Base-by-base conservation (phyloP, 2,113 vertebrate species). In the Acrocephalus kingi region DNA sequence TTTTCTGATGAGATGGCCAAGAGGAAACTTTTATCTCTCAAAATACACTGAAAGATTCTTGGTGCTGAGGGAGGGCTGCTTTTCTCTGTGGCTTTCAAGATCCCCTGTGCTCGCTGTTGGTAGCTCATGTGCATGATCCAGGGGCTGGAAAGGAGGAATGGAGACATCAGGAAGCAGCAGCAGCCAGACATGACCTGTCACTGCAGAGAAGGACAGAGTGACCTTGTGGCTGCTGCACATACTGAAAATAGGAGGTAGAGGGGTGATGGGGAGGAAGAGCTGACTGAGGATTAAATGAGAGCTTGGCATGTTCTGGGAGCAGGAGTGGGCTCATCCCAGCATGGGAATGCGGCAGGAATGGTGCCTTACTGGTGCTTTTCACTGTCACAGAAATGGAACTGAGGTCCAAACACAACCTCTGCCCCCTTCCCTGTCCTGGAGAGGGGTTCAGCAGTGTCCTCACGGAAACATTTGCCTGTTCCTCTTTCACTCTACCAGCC, bases 251-350 rank as follows among this genome's bases (percentile, higher is more conserved):
- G 62, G 13, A 48, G 58, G 54, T 45, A 51, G 5, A 67, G 66
- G 41, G 45, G 25, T 30, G 24, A 48, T 6, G 27, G 49, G n/a
- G 43, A 55, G 63, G 37, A 48, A 52, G 21, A 72, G 16, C 37
- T 0, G 18, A 56, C 35, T 0, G 0, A 68, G 48, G 35, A 48
- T 19, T 17, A 48, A 67, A 37, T 3, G 43, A 63, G 63, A 93
- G 39, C 22, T 58, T 72, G 33, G 69, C 10, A 13, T 0, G 0
- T 5, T 7, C n/a, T 35, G 45, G 30, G 22, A 11, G 13, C 11
- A 51, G 21, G n/a, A n/a, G 9, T 17, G 66, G 24, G 33, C 39
- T 72, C 54, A 52, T 14, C 35, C 9, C 33, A 31, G 27, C 12
- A 1, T 1, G 10, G 11, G 73, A 61, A 28, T 5, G 28, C 52